A percentile compares a stretch with the other conserved stretches of the same genome.
Conservation (phyloP, 2,797 vertebrate species). For the Dromococcyx pavoninus region DNA sequence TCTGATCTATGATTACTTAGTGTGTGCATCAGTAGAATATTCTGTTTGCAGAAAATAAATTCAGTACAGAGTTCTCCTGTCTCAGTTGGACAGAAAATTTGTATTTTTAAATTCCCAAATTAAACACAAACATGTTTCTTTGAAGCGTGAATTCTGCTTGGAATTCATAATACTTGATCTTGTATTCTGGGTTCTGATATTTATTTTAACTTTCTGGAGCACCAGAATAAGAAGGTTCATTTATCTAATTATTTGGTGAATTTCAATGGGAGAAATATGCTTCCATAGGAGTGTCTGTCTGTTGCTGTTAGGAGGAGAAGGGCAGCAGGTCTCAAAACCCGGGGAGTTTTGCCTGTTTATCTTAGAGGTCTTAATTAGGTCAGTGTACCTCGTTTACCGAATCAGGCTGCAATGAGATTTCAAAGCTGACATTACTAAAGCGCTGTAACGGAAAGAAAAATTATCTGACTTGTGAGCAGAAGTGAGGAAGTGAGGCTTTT, state of each 20-base stretch:
- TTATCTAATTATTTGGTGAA: background rate
- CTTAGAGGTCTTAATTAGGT: slow-evolving; percentile 9
- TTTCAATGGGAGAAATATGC: slow-evolving; percentile 6
- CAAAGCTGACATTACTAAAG: slow-evolving; percentile 2
- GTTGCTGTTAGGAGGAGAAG: slow-evolving; percentile 1
- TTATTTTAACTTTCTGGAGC: slow-evolving; percentile 30
- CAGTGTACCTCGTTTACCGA: background rate
- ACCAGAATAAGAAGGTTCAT: slow-evolving; percentile 12
- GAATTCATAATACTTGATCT: background rate
- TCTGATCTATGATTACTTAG: background rate
- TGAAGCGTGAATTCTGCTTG: background rate
- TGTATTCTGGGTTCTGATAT: background rate
- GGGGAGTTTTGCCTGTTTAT: background rate
- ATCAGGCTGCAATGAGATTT: background rate
- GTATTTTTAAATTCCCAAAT: slow-evolving; percentile 24
- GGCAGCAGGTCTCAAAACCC: background rate
- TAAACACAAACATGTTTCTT: background rate
- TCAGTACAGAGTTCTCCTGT: background rate
- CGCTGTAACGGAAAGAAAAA: slow-evolving; percentile 10
- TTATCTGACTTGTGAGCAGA: background rate
- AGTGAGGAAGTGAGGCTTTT: slow-evolving; percentile 39
- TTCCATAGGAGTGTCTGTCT: background rate
- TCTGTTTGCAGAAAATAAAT: slow-evolving; percentile 7
- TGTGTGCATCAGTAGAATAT: background rate
- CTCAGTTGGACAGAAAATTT: background rate